Percentiles rank a stretch among this genome's conserved stretches.
These are phyloP conservation scores for Panurus biarmicus DNA, from an alignment of 2,113 vertebrate species.

Conservation along the genomic window DNA sequence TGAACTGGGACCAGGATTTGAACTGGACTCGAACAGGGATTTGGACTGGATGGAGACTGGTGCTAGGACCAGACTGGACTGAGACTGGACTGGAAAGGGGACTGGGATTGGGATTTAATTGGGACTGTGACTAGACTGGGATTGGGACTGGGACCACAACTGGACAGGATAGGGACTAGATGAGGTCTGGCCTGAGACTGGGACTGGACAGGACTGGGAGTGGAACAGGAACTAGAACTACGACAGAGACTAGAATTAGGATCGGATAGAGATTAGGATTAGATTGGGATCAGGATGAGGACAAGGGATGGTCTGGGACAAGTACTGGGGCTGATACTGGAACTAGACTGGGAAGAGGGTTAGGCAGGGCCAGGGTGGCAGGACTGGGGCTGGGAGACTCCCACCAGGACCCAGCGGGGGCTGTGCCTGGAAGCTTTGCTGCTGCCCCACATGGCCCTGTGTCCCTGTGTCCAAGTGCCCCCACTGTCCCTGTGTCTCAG, in stretches of 20 bases:
- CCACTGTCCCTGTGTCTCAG: neutral
- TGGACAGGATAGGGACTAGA: neutral
- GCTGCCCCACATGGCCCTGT: neutral
- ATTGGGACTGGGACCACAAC: neutral
- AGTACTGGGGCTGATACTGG: neutral
- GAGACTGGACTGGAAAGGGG: neutral
- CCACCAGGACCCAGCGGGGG: too few relatives aligned
- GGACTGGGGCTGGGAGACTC: neutral
- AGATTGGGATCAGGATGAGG: neutral
- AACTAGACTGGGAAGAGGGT: neutral
- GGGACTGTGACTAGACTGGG: neutral
- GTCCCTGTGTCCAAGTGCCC: too few relatives aligned
- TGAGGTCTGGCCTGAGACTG: fast-evolving
- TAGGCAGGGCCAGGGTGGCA: neutral
- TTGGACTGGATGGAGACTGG: neutral
- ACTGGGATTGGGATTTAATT: neutral
- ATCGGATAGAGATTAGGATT: neutral
- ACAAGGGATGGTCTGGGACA: neutral
- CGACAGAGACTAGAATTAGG: neutral
- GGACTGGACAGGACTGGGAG: neutral
- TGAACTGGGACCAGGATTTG: neutral
- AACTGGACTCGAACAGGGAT: neutral
- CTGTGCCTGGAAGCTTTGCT: neutral
- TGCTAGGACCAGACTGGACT: neutral
- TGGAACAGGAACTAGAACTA: neutral